Evolutionary conservation across 1,140 invertebrate species (phyloP), one percentile per base, ranked within the genome.

Genomic region (Colletes gigas): DNA sequence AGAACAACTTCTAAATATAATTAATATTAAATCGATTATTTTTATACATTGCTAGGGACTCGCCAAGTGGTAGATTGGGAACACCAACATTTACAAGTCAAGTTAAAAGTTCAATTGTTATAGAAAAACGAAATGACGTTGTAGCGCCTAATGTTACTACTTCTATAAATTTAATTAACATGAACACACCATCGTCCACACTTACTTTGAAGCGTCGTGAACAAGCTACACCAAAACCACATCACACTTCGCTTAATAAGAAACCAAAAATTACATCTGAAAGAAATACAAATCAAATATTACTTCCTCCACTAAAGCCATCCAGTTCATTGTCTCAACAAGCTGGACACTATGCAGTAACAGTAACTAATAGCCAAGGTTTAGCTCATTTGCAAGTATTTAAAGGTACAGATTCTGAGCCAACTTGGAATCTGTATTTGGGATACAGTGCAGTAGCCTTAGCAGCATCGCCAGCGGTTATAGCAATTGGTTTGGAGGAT

Each of bases 91-190:
- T 98, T 92, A 97, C 96, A 65, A 97, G 96, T 54, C 97, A 97
- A 88, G 94, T 94, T 41, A 97, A 97, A 91, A 98, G 96, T 88
- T 95, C 96, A 60, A 98, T 98, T 83, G 94, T 97, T 7, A 96
- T 98, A 50, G 97, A 98, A 91, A 96, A 96, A 86, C 94, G 96
- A 41, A 96, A 97, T 84, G 96, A 97, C 83, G 95, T 96, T 39
- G 93, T 95, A 39, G 94, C 94, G 54, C 95, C 95, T 12, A 96
- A 96, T 87, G 95, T 96, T 30, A 95, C 94, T 85, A 94, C 94
- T 68, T 93, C 93, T 68, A 90, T 94, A n/a, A 94, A 93, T 41
- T 84, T 92, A 15, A 21, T 85, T 2, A 72, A 88, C 41, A 80
- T 81, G 8, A 88, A 88, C 39, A 65, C 88, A 4, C 63, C 89